Base-by-base conservation (phyloP, 2,113 vertebrate genomes). In the Notiomystis cincta region DNA sequence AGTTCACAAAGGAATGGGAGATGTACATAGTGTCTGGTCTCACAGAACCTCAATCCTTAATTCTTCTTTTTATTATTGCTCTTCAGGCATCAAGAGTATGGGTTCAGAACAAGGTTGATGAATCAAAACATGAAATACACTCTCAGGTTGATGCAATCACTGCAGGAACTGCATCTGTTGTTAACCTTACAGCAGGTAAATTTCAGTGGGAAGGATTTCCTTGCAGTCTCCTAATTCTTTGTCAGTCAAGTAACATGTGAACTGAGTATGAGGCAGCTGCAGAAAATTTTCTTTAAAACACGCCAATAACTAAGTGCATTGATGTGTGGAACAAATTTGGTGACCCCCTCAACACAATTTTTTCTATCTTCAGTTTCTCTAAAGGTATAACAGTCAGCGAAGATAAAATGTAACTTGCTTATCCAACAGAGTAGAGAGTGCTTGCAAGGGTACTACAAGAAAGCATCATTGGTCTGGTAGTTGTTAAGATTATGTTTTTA, bases 81-180 rank as follows among this genome's bases (percentile, higher is more conserved):
- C 94, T 96, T 44, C 92, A 99, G 99, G 99, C 99, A 17, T 99
- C 99, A 69, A 98, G 99, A 95, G 99, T 99, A 62, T 99, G 99
- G 99, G 98, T 99, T 97, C 99, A 99, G 98, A 99, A 99, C 98
- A 99, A 99, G 98, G 99, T 99, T 83, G 99, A 99, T 82, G 99
- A 99, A 97, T 99, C 99, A 87, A 99, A 99, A 97, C 99, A 99
- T 37, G 99, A 99, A 98, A 99, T 99, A 95, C 99, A 99, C 98
- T 99, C 99, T 86, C 99, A 99, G 96, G 99, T 99, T 13, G 99
- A 99, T 92, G 99, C 99, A 83, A 99, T 99, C 97, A 99, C 99
- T 13, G 99, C 99, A 87, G 99, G 99, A 95, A 99, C 99, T 2
- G 99, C 99, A 3, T 99, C 99, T 31, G 99, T 99, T 51, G 99